phyloP scores from a whole-genome alignment of 2,888 invertebrate genomes.

The Eubasilissa splendida region DNA sequence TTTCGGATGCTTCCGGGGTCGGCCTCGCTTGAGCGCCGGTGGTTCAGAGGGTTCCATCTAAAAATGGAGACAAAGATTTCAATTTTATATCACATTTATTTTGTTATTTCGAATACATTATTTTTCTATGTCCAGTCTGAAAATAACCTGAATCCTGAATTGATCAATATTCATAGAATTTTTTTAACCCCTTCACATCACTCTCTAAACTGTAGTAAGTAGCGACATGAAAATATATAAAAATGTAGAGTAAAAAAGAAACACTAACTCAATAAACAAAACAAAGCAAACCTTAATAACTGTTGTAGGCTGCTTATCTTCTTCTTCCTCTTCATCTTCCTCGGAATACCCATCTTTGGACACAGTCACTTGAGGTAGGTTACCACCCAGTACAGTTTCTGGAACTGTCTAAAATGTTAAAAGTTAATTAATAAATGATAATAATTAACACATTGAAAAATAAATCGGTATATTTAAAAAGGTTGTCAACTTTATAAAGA shows the following conservation, averaged over 20 bases:
- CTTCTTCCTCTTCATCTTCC: conserved; percentile 45
- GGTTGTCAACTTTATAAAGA: no score
- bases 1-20: neutral
- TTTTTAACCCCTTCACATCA: no score
- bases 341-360: conserved; percentile 42
- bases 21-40: neutral
- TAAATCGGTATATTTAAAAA: no score
- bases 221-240: neutral
- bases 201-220: no score
- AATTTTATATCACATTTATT: no score
- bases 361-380: neutral
- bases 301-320: neutral
- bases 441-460: neutral
- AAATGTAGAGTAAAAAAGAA: neutral
- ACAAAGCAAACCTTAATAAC: neutral
- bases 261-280: neutral
- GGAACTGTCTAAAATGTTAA: conserved; percentile 33
- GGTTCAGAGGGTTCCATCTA: neutral
- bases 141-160: no score
- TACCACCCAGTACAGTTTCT: neutral
- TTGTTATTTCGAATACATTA: no score
- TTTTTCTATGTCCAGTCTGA: no score
- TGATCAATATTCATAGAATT: no score
- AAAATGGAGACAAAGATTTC: neutral
- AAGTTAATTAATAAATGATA: neutral